Conservation (phyloP, 2,888 invertebrate species). For the Amblyjoppa proteus region DNA sequence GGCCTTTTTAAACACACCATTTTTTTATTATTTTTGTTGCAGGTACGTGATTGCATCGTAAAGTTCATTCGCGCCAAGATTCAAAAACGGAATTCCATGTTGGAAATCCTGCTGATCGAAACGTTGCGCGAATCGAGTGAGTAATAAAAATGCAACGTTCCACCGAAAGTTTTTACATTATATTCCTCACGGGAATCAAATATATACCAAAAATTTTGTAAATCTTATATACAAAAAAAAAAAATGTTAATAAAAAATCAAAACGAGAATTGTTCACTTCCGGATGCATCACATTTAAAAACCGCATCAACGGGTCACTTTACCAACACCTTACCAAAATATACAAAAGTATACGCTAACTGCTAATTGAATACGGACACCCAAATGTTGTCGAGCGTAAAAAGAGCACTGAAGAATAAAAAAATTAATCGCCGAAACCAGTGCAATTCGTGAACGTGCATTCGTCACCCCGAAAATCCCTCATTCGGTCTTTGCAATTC, state of each 20-base stretch:
- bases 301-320: no score
- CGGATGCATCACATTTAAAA: no score
- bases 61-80: constrained; percentile 67
- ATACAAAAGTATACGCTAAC: no score
- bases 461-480: no score
- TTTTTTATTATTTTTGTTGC: constrained; percentile 65
- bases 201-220: neutral
- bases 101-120: neutral
- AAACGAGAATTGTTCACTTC: no score
- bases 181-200: neutral
- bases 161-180: neutral
- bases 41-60: constrained; percentile 77
- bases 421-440: no score
- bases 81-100: constrained; percentile 14
- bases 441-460: no score
- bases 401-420: no score
- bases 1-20: constrained; percentile 27
- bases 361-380: no score
- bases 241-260: neutral
- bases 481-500: no score
- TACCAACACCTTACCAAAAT: no score
- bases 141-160: constrained; percentile 43
- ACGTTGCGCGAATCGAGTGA: constrained; percentile 56
- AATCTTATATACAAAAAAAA: neutral
- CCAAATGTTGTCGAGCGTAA: no score